These are phyloP conservation scores for Pipistrellus pipistrellus DNA, from an alignment of 2,797 vertebrate genomes.

Conservation along the genomic window DNA sequence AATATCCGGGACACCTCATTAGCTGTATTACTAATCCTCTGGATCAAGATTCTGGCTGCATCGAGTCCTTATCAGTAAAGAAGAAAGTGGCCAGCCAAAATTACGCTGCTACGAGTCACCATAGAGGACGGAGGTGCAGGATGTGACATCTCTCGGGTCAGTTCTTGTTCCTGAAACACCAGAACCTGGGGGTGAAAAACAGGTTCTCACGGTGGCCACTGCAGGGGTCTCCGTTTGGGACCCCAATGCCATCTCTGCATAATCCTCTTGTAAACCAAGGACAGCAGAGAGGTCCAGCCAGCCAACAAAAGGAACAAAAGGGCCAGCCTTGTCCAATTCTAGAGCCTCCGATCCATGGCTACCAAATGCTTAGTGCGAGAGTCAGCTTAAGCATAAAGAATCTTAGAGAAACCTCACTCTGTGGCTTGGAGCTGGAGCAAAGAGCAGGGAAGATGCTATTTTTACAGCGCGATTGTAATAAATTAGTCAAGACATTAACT, in stretches of 20 bases:
- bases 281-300: not conserved
- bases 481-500: not conserved
- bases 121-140: not conserved
- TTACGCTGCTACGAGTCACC: not conserved
- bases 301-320: not conserved
- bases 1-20: not conserved
- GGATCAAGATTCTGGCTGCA: not conserved
- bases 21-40: constrained; percentile 17
- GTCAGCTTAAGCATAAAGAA: not conserved
- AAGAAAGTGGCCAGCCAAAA: not conserved
- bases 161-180: not conserved
- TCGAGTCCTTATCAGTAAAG: not conserved
- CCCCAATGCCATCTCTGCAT: not conserved
- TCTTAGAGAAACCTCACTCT: not conserved
- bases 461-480: not conserved
- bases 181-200: rapidly evolving
- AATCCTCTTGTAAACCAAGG: not conserved
- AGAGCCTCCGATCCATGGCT: rapidly evolving
- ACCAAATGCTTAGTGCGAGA: not conserved
- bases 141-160: not conserved
- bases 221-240: rapidly evolving
- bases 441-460: not conserved
- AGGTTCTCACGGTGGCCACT: not conserved
- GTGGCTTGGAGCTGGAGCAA: not conserved
- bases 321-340: not conserved